Percentiles rank a stretch among this genome's conserved stretches.
phyloP scores from a whole-genome alignment of 1,140 invertebrate species.

The Pissodes strobi region DNA sequence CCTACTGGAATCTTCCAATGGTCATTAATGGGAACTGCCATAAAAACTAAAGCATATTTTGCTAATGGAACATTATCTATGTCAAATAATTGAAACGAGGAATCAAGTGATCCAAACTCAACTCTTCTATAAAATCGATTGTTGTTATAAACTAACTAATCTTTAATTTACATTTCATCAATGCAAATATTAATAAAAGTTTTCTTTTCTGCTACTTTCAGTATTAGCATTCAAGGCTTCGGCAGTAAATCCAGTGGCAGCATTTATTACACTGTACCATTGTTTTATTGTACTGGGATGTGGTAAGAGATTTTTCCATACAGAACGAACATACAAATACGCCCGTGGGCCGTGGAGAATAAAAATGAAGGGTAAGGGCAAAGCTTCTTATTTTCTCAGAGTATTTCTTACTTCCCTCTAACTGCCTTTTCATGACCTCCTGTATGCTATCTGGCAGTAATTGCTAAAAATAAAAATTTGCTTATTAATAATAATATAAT shows the following conservation, averaged over 20 bases:
- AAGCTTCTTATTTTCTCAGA: slow-evolving; percentile 38
- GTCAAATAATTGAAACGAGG: no score
- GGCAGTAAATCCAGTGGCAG: slow-evolving; percentile 22
- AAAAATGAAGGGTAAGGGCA: slow-evolving; percentile 52
- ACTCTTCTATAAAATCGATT: slow-evolving; percentile 44
- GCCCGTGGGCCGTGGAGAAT: slow-evolving; percentile 49
- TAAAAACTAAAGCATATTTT: slow-evolving; percentile 51
- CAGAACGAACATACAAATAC: slow-evolving; percentile 50
- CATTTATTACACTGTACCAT: slow-evolving; percentile 39
- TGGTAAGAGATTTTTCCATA: no score
- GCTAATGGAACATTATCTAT: slow-evolving; percentile 30
- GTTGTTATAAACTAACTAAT: slow-evolving; percentile 9
- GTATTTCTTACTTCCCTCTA: no score
- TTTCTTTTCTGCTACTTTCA: no score
- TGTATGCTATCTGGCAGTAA: no score
- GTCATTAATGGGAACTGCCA: slow-evolving; percentile 47
- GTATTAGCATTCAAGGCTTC: slow-evolving; percentile 23
- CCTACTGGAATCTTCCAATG: slow-evolving; percentile 51
- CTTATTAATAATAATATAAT: no score
- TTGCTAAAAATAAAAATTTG: no score
- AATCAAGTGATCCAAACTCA: slow-evolving; percentile 36
- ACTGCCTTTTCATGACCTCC: no score
- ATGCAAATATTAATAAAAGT: no score
- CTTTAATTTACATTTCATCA: no score
- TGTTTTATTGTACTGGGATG: slow-evolving; percentile 45